A percentile compares a stretch with the other conserved stretches of the same genome.
These are phyloP conservation scores for Electrona antarctica DNA, from an alignment of 2,113 vertebrate genomes.

Conservation along the genomic window DNA sequence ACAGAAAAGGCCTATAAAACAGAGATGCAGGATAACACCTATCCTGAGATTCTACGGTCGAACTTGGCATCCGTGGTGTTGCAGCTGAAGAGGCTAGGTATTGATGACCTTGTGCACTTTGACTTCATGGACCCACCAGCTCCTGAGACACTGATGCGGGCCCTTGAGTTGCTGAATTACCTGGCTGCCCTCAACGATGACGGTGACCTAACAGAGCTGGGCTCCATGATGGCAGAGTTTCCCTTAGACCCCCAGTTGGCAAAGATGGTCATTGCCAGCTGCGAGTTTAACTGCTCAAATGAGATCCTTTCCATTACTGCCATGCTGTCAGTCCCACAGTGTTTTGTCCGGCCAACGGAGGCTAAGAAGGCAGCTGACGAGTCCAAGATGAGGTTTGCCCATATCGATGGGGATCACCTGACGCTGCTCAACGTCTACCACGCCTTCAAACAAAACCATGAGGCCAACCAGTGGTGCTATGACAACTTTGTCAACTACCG, in stretches of 20 bases:
- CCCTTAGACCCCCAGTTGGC: slow-evolving; percentile 97
- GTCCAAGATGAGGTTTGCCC: slow-evolving; percentile 99
- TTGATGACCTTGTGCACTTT: slow-evolving; percentile 98
- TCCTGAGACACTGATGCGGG: slow-evolving; percentile 98
- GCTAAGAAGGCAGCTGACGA: slow-evolving; percentile 99
- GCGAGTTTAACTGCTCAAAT: slow-evolving; percentile 99
- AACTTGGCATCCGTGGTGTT: slow-evolving; percentile 97
- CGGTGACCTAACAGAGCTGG: slow-evolving; percentile 96
- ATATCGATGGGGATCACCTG: slow-evolving; percentile 99
- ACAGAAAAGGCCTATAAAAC: slow-evolving; percentile 99
- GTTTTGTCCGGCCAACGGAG: slow-evolving; percentile 99
- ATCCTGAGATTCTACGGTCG: slow-evolving; percentile 97
- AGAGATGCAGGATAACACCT: slow-evolving; percentile 99
- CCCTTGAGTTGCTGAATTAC: slow-evolving; percentile 96
- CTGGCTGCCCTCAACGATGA: slow-evolving; percentile 97
- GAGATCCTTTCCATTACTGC: slow-evolving; percentile 99
- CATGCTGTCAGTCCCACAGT: slow-evolving; percentile 99
- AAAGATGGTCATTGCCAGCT: slow-evolving; percentile 99
- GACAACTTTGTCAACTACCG: slow-evolving; percentile 99
- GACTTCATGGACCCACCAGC: slow-evolving; percentile 99
- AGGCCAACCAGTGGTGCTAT: slow-evolving; percentile 99
- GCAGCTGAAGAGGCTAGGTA: slow-evolving; percentile 97
- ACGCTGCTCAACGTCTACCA: slow-evolving; percentile 99
- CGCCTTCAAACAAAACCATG: slow-evolving; percentile 99
- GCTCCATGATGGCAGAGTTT: slow-evolving; percentile 99